These are phyloP conservation scores for Macrophya annulata DNA, from an alignment of 2,888 invertebrate genomes.

Conservation along the genomic window DNA sequence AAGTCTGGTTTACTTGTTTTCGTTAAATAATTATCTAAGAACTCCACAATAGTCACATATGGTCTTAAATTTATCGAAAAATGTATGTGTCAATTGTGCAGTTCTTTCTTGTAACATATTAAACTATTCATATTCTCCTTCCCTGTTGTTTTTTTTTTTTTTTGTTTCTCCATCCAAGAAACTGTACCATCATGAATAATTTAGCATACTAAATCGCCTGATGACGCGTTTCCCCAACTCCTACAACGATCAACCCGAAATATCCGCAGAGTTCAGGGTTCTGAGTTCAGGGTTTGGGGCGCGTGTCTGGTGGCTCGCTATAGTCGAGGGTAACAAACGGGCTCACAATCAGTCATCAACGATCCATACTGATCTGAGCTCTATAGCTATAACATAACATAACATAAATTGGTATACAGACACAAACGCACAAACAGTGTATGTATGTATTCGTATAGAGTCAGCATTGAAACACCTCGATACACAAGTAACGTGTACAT, in stretches of 20 bases:
- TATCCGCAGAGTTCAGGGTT: background rate
- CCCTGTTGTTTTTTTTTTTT: background rate
- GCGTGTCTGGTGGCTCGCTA: background rate
- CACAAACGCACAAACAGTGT: background rate
- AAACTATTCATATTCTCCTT: too few species aligned
- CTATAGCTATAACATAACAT: background rate
- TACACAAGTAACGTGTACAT: background rate
- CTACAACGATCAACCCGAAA: background rate
- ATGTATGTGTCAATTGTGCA: too few species aligned
- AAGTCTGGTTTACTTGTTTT: too few species aligned
- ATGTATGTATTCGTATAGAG: background rate
- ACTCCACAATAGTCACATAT: too few species aligned
- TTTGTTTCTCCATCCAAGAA: background rate
- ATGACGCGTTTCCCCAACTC: background rate
- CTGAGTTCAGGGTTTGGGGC: slow-evolving; percentile 9
- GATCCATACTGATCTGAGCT: slow-evolving; percentile 14
- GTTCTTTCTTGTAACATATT: too few species aligned
- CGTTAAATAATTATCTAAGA: too few species aligned
- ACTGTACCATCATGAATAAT: background rate
- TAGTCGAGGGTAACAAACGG: background rate
- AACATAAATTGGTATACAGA: background rate
- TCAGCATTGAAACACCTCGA: background rate
- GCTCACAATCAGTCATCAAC: background rate
- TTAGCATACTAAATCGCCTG: background rate
- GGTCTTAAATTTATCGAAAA: too few species aligned